A percentile compares a stretch with the other conserved stretches of the same genome.
phyloP scores from a whole-genome alignment of 2,797 vertebrate species.

The Crocodylus rhombifer region DNA sequence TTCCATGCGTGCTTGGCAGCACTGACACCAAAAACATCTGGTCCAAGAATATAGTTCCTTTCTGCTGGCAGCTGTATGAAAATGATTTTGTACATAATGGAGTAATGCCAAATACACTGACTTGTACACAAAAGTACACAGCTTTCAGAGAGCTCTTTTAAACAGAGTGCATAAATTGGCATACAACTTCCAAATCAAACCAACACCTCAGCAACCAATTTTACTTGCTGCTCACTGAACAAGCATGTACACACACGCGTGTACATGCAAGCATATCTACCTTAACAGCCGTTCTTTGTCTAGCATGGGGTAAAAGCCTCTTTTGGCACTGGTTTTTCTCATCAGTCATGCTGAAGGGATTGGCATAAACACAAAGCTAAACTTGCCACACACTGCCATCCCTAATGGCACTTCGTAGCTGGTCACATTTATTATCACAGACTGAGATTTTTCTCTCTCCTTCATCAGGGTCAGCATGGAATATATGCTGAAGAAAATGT shows the following conservation, averaged over 20 bases:
- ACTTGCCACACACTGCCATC: conserved; percentile 3
- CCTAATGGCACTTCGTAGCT: background rate
- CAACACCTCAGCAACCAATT: conserved; percentile 10
- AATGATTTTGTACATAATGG: conserved; percentile 64
- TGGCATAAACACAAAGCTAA: background rate
- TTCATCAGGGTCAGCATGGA: background rate
- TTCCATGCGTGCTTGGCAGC: conserved; percentile 71
- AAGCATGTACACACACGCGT: accelerated
- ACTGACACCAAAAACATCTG: conserved; percentile 62
- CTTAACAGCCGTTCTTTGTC: conserved; percentile 11
- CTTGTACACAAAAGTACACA: conserved; percentile 38
- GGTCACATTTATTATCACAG: background rate
- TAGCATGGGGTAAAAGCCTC: conserved; percentile 8
- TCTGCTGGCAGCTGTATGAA: conserved; percentile 66
- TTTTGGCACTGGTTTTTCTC: conserved; percentile 8
- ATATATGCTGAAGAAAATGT: conserved; percentile 23
- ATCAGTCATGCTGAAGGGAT: background rate
- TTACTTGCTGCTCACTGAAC: conserved; percentile 1
- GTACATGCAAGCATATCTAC: conserved; percentile 25
- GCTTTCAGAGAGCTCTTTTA: conserved; percentile 52
- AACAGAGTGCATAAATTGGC: conserved; percentile 65
- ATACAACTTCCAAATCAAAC: conserved; percentile 53
- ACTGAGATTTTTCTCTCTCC: background rate
- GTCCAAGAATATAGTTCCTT: conserved; percentile 67
- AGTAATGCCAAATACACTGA: conserved; percentile 35